A percentile compares a stretch with the other conserved stretches of the same genome.
phyloP scores from a whole-genome alignment of 2,113 vertebrate species.

The Salvelinus sp. region DNA sequence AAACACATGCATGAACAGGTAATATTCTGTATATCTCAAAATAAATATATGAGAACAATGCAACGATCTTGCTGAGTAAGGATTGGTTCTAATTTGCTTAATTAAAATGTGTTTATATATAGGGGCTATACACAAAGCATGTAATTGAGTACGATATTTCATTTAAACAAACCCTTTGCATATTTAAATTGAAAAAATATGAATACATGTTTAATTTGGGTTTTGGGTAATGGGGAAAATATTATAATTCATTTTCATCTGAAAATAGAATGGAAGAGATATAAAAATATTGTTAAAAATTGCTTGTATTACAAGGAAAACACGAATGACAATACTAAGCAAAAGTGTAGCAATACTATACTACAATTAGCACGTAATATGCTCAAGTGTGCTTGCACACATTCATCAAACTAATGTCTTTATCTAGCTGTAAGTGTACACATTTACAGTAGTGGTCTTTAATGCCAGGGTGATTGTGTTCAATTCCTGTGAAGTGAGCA shows the following conservation, averaged over 20 bases:
- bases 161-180: not conserved
- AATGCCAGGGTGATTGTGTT: conserved; percentile 53
- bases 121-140: not conserved
- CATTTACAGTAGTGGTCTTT: conserved; percentile 3
- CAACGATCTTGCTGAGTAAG: no score
- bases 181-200: not conserved
- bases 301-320: no score
- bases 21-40: not conserved
- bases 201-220: no score
- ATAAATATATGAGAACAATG: not conserved
- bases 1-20: conserved; percentile 1
- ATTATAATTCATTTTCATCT: no score
- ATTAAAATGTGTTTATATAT: not conserved
- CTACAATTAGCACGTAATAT: not conserved
- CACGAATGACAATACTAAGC: no score
- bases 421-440: conserved; percentile 22
- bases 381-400: conserved; percentile 14
- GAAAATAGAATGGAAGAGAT: no score
- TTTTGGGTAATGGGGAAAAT: no score
- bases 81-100: no score
- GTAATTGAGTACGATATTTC: not conserved
- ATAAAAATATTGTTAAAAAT: no score
- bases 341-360: no score
- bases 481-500: conserved; percentile 54
- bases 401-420: conserved; percentile 39